These are phyloP conservation scores for Diadumene lineata DNA, from an alignment of 92 coral and sea anemone genomes.

Conservation along the genomic window DNA sequence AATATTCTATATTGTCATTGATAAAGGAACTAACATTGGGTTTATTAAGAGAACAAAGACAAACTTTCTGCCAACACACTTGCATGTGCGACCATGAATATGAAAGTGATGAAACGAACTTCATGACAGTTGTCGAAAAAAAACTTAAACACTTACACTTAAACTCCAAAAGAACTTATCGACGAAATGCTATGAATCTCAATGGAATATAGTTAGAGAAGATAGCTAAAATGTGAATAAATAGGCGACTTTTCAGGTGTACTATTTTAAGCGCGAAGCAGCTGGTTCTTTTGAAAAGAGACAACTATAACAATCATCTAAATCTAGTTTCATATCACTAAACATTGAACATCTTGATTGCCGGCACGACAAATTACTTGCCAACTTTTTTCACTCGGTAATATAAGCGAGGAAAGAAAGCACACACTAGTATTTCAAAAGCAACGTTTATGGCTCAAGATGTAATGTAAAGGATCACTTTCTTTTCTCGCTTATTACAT, in stretches of 20 bases:
- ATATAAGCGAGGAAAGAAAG: background rate
- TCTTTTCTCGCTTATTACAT: background rate
- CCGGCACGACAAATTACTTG: too few species aligned
- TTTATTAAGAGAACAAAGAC: background rate
- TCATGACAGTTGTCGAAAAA: background rate
- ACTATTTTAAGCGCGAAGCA: background rate
- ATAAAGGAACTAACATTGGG: background rate
- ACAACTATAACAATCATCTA: background rate
- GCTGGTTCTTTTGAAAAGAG: background rate
- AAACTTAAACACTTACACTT: too few species aligned
- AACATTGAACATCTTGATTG: background rate
- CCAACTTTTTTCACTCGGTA: too few species aligned
- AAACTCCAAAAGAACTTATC: too few species aligned
- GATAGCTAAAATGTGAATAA: too few species aligned
- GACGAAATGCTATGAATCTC: too few species aligned
- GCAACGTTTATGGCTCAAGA: too few species aligned
- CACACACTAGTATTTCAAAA: background rate
- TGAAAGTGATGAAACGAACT: background rate
- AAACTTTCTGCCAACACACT: background rate
- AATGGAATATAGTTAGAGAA: too few species aligned
- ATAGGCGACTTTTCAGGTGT: too few species aligned
- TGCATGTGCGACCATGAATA: background rate
- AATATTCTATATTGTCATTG: background rate
- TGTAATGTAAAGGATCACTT: background rate
- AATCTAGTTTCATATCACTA: background rate